Conservation (phyloP, 2,888 invertebrate genomes). For the Nudaria mundana region DNA sequence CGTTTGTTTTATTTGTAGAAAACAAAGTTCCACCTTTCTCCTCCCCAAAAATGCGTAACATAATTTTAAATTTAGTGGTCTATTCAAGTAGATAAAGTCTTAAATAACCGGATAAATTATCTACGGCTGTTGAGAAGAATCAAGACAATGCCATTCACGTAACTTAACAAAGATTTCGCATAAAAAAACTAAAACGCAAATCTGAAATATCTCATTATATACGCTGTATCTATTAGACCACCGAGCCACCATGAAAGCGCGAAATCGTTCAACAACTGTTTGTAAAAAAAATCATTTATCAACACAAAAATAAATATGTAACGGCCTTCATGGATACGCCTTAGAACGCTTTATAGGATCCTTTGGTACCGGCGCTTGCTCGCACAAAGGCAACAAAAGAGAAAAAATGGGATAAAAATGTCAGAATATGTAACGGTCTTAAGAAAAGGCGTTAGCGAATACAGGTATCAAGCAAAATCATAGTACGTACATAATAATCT, state of each 20-base stretch:
- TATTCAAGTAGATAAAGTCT: not conserved
- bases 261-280: conserved; percentile 55
- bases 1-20: too few relatives aligned
- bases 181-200: conserved; percentile 11
- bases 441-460: conserved; percentile 27
- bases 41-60: not conserved
- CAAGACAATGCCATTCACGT: conserved; percentile 9
- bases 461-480: not conserved
- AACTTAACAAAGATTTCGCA: conserved; percentile 11
- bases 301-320: conserved; percentile 80
- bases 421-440: conserved; percentile 35
- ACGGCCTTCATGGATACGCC: conserved; percentile 71
- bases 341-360: conserved; percentile 66
- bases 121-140: conserved; percentile 2
- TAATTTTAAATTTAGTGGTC: not conserved
- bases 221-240: conserved; percentile 9
- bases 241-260: conserved; percentile 68
- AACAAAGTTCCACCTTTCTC: too few relatives aligned
- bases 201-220: conserved; percentile 12
- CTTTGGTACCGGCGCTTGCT: conserved; percentile 77
- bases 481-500: not conserved
- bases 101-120: conserved; percentile 10
- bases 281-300: conserved; percentile 61
- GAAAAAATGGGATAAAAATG: conserved; percentile 66
- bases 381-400: conserved; percentile 74